Evolutionary conservation across 2,888 invertebrate species (phyloP).

Genomic region (Mellilla xanthometata): DNA sequence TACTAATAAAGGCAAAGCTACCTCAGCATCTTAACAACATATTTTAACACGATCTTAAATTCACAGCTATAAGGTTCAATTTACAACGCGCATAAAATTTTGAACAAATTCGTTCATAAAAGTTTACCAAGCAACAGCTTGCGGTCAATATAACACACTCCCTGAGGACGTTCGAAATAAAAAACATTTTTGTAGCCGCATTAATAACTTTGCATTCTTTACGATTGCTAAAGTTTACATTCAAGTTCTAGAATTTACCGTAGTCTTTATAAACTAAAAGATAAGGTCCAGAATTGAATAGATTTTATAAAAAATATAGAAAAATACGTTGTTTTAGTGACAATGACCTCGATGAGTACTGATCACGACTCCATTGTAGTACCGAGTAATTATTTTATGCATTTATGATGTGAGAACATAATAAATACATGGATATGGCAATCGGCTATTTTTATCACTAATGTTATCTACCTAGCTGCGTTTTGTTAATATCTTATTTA

Average conservation of each 20-base stretch:
- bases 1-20: too few species aligned
- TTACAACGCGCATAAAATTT: not conserved
- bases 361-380: slow-evolving; percentile 25
- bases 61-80: not conserved
- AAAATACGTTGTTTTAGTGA: slow-evolving; percentile 16
- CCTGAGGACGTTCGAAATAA: not conserved
- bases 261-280: not conserved
- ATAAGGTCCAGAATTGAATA: slow-evolving; percentile 4
- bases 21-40: too few species aligned
- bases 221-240: not conserved
- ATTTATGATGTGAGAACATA: slow-evolving; percentile 9
- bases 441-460: not conserved
- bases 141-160: not conserved
- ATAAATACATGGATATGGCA: slow-evolving; percentile 24
- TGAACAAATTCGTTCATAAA: slow-evolving; percentile 8
- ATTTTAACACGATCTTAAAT: not conserved
- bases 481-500: too few species aligned
- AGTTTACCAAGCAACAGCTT: not conserved
- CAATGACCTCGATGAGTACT: slow-evolving; percentile 40
- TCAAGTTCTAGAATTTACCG: not conserved
- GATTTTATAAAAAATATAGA: too few species aligned
- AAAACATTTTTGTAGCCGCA: slow-evolving; percentile 7
- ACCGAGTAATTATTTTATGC: slow-evolving; percentile 14
- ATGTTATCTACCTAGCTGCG: too few species aligned
- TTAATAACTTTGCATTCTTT: slow-evolving; percentile 1